These are phyloP conservation scores for Rhaphigaster nebulosa DNA, from an alignment of 2,888 invertebrate species.

Conservation along the genomic window DNA sequence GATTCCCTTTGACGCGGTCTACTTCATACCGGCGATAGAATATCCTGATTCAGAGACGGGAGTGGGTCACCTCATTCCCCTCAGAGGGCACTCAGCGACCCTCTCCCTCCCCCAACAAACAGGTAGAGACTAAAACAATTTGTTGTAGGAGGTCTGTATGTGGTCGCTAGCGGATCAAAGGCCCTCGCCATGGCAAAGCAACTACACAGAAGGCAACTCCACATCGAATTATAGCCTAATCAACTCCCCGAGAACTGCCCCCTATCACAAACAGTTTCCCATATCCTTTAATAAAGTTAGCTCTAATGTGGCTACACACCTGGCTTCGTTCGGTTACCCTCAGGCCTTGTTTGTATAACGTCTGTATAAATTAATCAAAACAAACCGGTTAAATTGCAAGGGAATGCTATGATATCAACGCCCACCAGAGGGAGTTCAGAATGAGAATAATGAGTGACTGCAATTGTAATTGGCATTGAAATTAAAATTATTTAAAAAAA, in stretches of 20 bases:
- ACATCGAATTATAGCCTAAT: constrained; percentile 11
- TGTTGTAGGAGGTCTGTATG: neutral
- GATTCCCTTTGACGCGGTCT: neutral
- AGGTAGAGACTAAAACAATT: neutral
- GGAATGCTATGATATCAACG: neutral
- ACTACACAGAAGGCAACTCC: neutral
- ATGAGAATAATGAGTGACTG: neutral
- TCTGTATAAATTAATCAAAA: neutral
- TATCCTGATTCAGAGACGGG: neutral
- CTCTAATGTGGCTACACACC: constrained; percentile 27
- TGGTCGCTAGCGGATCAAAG: neutral
- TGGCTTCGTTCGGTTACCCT: neutral
- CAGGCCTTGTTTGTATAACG: neutral
- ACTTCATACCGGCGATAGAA: neutral
- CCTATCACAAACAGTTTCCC: constrained; percentile 8
- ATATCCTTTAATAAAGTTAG: constrained; percentile 35
- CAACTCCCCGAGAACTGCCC: neutral
- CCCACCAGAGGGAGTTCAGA: neutral
- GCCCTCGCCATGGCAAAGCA: neutral
- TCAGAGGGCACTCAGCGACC: neutral
- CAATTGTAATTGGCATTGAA: neutral
- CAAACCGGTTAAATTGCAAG: neutral
- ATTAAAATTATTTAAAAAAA: too few species aligned
- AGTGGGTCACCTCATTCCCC: neutral
- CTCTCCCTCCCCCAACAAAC: neutral